Percentiles rank a stretch among this genome's conserved stretches.
Conservation (phyloP, 2,888 invertebrate genomes). For the Sarcophaga variegata region DNA sequence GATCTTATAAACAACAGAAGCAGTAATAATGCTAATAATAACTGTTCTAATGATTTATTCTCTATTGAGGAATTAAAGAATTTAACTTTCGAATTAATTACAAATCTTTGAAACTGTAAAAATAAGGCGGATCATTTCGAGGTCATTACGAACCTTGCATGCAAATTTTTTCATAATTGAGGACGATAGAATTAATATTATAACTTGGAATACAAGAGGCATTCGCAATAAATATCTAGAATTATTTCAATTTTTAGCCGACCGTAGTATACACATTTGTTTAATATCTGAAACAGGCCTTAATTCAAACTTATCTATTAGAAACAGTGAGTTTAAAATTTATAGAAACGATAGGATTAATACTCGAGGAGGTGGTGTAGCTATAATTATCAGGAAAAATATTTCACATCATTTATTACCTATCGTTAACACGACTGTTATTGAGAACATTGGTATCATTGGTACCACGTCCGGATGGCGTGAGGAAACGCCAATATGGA, state of each 20-base stretch:
- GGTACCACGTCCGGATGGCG: too few species aligned
- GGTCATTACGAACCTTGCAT: constrained; percentile 21
- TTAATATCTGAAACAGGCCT: constrained; percentile 7
- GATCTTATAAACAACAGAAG: too few species aligned
- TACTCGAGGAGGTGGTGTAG: constrained; percentile 13
- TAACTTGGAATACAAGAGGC: neutral
- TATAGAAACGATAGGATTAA: neutral
- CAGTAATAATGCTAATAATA: neutral
- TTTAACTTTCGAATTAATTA: constrained; percentile 12
- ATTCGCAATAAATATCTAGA: neutral
- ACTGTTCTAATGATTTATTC: neutral
- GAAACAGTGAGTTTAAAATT: neutral
- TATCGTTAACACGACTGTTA: neutral
- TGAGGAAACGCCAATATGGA: neutral
- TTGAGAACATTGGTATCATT: constrained; percentile 15
- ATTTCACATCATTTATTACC: neutral
- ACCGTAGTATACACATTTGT: neutral
- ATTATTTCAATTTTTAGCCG: neutral
- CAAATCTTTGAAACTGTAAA: constrained; percentile 6
- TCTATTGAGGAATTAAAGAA: constrained; percentile 11
- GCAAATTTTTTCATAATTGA: constrained; percentile 18
- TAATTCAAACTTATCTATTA: neutral
- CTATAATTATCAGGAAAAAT: constrained; percentile 14
- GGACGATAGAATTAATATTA: neutral
- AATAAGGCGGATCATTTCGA: constrained; percentile 11